phyloP scores from a whole-genome alignment of 1,140 invertebrate species.

The Wasmannia auropunctata region DNA sequence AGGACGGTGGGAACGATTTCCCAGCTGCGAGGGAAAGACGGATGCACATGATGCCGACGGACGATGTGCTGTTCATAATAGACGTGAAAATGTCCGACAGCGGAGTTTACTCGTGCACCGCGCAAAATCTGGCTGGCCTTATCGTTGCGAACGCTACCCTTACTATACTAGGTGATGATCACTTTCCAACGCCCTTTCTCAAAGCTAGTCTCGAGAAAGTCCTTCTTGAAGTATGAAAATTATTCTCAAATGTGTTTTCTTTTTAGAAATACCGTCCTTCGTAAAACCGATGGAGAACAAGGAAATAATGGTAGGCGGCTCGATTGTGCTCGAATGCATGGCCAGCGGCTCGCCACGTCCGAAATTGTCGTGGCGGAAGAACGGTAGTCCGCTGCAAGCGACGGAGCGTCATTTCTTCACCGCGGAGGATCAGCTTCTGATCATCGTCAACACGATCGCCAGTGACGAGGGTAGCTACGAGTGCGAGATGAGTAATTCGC shows the following conservation, averaged over 20 bases:
- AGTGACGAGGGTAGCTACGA: conserved; percentile 94
- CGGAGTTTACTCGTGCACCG: conserved; percentile 97
- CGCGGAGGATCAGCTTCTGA: conserved; percentile 93
- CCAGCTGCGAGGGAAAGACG: conserved; percentile 96
- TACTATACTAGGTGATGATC: conserved; percentile 90
- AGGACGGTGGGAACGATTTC: conserved; percentile 97
- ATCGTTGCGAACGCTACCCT: conserved; percentile 96
- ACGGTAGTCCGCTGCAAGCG: conserved; percentile 90
- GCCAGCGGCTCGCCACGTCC: conserved; percentile 94
- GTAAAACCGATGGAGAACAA: conserved; percentile 94
- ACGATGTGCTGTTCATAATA: conserved; percentile 96
- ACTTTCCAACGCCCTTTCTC: neutral
- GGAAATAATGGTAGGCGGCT: conserved; percentile 91
- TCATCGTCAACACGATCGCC: conserved; percentile 92
- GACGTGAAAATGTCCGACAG: conserved; percentile 95
- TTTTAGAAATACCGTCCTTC: conserved; percentile 92
- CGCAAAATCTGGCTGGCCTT: conserved; percentile 94
- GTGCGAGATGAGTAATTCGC: conserved; percentile 94
- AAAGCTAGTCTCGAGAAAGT: neutral
- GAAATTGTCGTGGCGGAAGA: conserved; percentile 95
- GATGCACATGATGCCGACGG: conserved; percentile 96
- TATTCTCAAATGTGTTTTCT: neutral
- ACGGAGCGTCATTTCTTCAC: conserved; percentile 93
- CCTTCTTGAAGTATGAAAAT: neutral
- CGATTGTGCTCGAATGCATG: conserved; percentile 95